phyloP scores from a whole-genome alignment of 1,140 invertebrate genomes.

The silkworm (Bombyx mori) region ASM3026992v2 NC_085110.1:12302001-12302500 shows the following conservation, averaged over 20 bases:
- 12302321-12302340: no score
- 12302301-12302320: not conserved
- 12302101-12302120: slow-evolving; percentile 69
- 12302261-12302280: slow-evolving; percentile 32
- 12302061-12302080: slow-evolving; percentile 66
- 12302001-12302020: slow-evolving; percentile 36
- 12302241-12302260: slow-evolving; percentile 53
- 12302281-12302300: slow-evolving; percentile 13
- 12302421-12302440: no score
- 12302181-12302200: slow-evolving; percentile 62
- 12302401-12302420: no score
- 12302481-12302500: no score
- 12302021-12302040: slow-evolving; percentile 40
- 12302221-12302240: slow-evolving; percentile 64
- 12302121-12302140: slow-evolving; percentile 67
- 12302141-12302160: slow-evolving; percentile 53
- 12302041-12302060: slow-evolving; percentile 63
- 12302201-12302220: slow-evolving; percentile 67
- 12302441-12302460: no score
- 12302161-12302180: slow-evolving; percentile 70
- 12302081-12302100: slow-evolving; percentile 69
- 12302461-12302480: no score
- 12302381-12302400: no score
- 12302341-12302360: no score
- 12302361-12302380: no score